These are phyloP conservation scores for Microcebus jonahi DNA, from an alignment of 2,113 vertebrate genomes.

Conservation along the genomic window DNA sequence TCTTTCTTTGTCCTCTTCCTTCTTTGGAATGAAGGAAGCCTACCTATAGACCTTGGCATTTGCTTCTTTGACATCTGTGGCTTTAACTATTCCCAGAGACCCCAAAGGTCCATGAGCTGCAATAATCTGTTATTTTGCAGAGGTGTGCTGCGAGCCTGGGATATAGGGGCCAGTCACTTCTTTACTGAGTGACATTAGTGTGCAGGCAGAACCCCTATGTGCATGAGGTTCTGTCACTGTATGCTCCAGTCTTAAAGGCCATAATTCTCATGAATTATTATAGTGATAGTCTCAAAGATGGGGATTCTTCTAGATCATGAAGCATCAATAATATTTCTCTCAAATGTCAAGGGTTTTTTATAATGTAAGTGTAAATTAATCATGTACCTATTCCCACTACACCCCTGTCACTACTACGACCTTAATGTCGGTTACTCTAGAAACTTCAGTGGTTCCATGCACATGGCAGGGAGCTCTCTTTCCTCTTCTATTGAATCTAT, in stretches of 20 bases:
- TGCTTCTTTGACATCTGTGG: constrained; percentile 57
- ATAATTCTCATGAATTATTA: neutral
- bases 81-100: constrained; percentile 50
- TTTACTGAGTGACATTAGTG: constrained; percentile 16
- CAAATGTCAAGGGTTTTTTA: neutral
- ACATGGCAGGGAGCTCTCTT: neutral
- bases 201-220: neutral
- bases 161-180: neutral
- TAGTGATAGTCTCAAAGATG: neutral
- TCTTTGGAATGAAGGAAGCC: neutral
- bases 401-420: neutral
- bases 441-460: neutral
- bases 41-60: neutral
- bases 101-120: constrained; percentile 6
- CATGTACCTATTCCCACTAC: neutral
- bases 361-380: neutral
- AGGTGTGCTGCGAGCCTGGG: neutral
- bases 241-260: neutral
- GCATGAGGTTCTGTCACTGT: neutral
- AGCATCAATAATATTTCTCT: neutral
- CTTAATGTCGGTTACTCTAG: neutral
- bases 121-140: constrained; percentile 56
- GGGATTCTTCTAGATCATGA: neutral
- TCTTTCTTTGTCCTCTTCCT: neutral
- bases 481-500: neutral